Evolutionary conservation across 2,113 vertebrate species (phyloP), one percentile per base, ranked within the genome.

Genomic region (Tyrannus savana): DNA sequence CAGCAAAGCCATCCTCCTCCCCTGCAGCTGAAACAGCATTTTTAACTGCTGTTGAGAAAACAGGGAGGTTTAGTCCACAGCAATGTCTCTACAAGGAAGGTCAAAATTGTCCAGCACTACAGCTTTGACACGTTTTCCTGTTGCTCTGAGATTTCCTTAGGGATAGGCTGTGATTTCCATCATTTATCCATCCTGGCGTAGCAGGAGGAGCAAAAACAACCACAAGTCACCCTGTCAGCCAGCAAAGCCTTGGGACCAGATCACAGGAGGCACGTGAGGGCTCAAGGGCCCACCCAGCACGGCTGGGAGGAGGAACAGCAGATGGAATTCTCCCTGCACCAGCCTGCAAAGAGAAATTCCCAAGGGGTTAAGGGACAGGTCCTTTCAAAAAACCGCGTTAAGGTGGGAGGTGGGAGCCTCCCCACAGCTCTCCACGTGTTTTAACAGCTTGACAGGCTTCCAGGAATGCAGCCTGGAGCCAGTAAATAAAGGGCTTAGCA

Each of bases 381-480:
- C 58, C 89, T 56, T 52, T 58, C 46, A 79, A 44, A 56, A 60
- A 78, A 30, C 16, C 22, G 44, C 1, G 0, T 79, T 9, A 10
- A 53, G 50, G 81, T 91, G 84, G 49, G 60, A 53, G 62, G 81
- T 91, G 84, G 44, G 62, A 92, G 6, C 24, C 33, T 89, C 27
- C 37, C 35, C 4, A 2, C 9, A 78, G 52, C 55, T 80, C 81
- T 39, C 82, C 79, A 72, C 24, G 5, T 46, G 3, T 63, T 82
- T 46, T 27, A 87, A 60, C 72, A 85, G 67, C 79, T 82, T 83
- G 79, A 73, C 35, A 52, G 46, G 73, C 87, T 91, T 50, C 85
- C 93, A 93, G 89, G 71, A 87, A 92, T 27, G 31, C 64, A 90
- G 91, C 79, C 84, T 60, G 41, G 73, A 80, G 93, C 79, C 79